Evolutionary conservation across 2,888 invertebrate genomes (phyloP).

Genomic region (Agrotis ipsilon): DNA sequence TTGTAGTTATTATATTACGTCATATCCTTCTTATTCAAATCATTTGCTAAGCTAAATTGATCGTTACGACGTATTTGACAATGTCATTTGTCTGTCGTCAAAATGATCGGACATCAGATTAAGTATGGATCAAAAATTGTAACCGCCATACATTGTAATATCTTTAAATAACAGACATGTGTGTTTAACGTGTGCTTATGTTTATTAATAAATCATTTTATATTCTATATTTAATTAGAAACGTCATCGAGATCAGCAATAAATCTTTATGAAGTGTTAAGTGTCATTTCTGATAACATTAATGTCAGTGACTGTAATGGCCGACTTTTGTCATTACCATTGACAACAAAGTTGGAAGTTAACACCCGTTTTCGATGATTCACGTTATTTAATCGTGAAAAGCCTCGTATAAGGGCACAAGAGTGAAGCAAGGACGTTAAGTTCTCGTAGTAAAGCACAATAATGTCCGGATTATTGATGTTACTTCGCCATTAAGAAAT

Average conservation of each 20-base stretch:
- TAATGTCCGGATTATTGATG: conserved; percentile 56
- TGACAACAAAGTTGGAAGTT: conserved; percentile 17
- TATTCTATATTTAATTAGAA: conserved; percentile 34
- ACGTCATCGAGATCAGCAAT: conserved; percentile 22
- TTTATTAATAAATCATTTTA: conserved; percentile 25
- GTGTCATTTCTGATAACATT: conserved; percentile 25
- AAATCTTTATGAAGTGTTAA: conserved; percentile 33
- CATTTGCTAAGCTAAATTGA: conserved; percentile 13
- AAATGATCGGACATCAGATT: neutral
- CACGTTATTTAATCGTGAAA: conserved; percentile 54
- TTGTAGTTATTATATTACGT: conserved; percentile 10
- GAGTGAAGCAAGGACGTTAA: conserved; percentile 51
- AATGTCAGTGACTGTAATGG: conserved; percentile 6
- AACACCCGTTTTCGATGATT: conserved; percentile 55
- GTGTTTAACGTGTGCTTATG: neutral
- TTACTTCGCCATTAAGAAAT: conserved; percentile 58
- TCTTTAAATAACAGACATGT: conserved; percentile 13
- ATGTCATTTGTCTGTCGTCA: conserved; percentile 13
- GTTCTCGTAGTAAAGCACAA: conserved; percentile 49
- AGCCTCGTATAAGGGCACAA: conserved; percentile 53
- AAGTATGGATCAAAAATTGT: neutral
- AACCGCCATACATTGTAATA: conserved; percentile 25
- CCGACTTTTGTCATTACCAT: conserved; percentile 8
- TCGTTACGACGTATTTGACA: conserved; percentile 17
- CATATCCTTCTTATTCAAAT: conserved; percentile 6